Evolutionary conservation across 2,113 vertebrate species (phyloP), one percentile per base, ranked within the genome.

Genomic region (Grallaria varia): DNA sequence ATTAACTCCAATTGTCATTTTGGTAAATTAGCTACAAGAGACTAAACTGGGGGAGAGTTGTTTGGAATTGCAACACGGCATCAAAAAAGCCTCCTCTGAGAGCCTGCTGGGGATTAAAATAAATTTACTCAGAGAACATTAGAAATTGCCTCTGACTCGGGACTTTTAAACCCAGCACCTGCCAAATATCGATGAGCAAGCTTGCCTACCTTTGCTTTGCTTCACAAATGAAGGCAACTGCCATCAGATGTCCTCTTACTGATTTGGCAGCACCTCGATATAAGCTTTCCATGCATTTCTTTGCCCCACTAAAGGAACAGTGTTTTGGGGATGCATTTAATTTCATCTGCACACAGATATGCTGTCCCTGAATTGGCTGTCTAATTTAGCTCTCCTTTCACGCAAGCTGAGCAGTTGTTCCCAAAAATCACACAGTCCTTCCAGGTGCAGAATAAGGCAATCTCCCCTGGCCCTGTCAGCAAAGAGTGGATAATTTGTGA

Each of bases 141-240:
- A 77, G 27, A 77, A 84, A 77, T 56, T 77, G 64, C 49, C 31
- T 50, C 31, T 49, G 3, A 58, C 18, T 16, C 33, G 50, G 33
- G 22, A 37, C 58, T 60, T 84, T 56, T 33, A 73, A 82, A 95
- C 3, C 24, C 0, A 0, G 19, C 30, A 52, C 66, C 12, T 6
- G 4, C 59, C 11, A 78, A 74, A 22, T 27, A 73, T 50, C 1
- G 23, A 25, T 0, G 0, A 62, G 22, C 8, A 77, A 14, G 12
- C 19, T 24, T 44, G 24, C 31, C 45, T 66, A 58, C 28, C 49
- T 76, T 56, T 56, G 30, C 44, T 52, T 79, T 1, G 1, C 35
- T 74, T 59, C 56, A 47, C 1, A 55, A 56, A 33, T 0, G 0
- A 73, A 56, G 53, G 49, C 1, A 6, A 37, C n/a, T 67, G 37